Evolutionary conservation across 1,140 invertebrate species (phyloP), one percentile per base, ranked within the genome.

Genomic region (Heliothis virescens): DNA sequence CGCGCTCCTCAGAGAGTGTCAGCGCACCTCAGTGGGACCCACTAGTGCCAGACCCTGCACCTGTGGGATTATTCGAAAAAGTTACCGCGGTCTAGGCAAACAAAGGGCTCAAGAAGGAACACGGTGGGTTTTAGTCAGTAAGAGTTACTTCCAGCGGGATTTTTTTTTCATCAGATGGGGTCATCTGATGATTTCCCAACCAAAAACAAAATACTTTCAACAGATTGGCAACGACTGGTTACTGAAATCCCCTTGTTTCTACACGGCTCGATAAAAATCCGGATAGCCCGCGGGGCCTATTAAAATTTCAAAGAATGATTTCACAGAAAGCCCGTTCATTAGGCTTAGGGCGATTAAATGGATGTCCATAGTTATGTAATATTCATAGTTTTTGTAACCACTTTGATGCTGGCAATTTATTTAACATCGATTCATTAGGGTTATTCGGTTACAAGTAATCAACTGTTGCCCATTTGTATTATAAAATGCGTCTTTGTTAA

Each of bases 301-400:
- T 80, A 80, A 80, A 75, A 71, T 76, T 80, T 80, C 73, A 80
- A 76, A 76, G 55, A 47, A 71, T 76, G 72, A 80, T 80, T 80
- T 76, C 79, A 80, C 76, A 71, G 79, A 76, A 71, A 80, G 73
- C 34, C 52, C 18, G 29, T 80, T 80, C 73, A 80, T 80, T 71
- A 80, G n/a, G 65, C 63, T 60, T 60, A 67, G 13, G 13, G 52
- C 79, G 73, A 76, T 76, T 80, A 76, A 76, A 79, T 67, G 65
- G 63, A 1, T 29, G 57, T 55, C 59, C 78, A 29, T 63, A 13
- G 57, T 21, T 12, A 48, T 80, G 15, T 47, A 75, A 80, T 65
- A 67, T 80, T 75, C 48, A 80, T 57, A 67, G 11, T 47, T 52
- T 50, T 60, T 71, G 12, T 78, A 57, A 18, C 76, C 29, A 26